Conservation (phyloP, 2,113 vertebrate genomes). For the Empidonax alnorum region DNA sequence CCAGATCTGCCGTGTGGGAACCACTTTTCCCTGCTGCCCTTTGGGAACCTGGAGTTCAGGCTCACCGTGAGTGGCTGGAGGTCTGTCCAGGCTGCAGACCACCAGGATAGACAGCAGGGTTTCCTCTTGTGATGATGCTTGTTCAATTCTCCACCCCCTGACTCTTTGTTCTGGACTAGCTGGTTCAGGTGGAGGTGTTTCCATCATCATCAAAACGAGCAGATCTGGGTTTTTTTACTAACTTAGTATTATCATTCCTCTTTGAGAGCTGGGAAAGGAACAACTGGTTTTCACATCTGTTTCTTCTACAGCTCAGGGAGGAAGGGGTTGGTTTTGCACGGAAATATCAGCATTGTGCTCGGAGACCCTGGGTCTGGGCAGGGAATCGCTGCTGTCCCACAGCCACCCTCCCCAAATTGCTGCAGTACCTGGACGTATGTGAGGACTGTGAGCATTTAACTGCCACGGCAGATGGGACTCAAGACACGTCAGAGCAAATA, state of each 20-base stretch:
- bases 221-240: not conserved
- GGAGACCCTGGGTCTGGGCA: not conserved
- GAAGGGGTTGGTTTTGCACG: not conserved
- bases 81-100: not conserved
- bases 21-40: not conserved
- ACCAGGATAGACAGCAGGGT: not conserved
- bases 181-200: not conserved
- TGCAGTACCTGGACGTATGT: accelerated
- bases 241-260: not conserved
- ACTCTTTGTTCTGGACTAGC: not conserved
- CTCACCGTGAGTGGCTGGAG: not conserved
- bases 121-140: not conserved
- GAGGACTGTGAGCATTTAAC: not conserved
- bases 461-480: not conserved
- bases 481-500: constrained; percentile 47
- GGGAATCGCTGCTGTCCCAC: accelerated
- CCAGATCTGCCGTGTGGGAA: not conserved
- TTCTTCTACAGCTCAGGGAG: not conserved
- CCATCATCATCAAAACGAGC: not conserved
- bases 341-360: accelerated
- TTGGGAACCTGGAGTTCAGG: not conserved
- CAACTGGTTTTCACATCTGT: not conserved
- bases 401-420: not conserved
- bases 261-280: not conserved
- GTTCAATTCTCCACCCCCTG: accelerated